Evolutionary conservation across 2,113 vertebrate species (phyloP).

Genomic region (Cephalopterus ornatus): DNA sequence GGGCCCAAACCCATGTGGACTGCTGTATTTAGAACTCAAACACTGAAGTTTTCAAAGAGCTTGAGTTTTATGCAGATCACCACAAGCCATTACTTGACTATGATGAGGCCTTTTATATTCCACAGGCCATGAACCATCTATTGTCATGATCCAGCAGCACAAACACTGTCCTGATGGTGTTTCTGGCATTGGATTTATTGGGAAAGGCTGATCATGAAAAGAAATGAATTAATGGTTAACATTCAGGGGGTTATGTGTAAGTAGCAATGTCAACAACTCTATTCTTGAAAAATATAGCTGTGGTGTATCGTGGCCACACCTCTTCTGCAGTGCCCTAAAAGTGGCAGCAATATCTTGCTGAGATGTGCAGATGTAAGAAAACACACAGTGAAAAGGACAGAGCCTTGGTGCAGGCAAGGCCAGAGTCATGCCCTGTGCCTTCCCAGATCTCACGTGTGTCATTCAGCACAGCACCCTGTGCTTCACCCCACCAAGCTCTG

Average conservation of each 20-base stretch:
- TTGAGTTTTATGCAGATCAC: neutral
- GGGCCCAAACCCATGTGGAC: neutral
- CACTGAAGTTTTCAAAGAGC: neutral
- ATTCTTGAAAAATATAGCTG: neutral
- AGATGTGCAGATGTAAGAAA: neutral
- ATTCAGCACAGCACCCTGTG: neutral
- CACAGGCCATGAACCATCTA: neutral
- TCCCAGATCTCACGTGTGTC: neutral
- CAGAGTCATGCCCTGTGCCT: fast-evolving
- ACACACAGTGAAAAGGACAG: neutral
- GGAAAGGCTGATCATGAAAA: neutral
- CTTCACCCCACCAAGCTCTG: neutral
- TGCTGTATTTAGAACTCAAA: neutral
- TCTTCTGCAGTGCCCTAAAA: neutral
- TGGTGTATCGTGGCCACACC: neutral
- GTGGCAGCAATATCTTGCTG: neutral
- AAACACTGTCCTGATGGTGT: neutral
- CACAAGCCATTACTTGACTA: neutral
- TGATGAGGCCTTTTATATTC: neutral
- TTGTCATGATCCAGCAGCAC: neutral
- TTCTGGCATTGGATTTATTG: neutral
- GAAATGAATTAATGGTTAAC: neutral
- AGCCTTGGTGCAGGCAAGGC: neutral
- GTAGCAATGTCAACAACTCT: neutral
- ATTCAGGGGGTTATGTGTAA: neutral